Evolutionary conservation across 1,140 invertebrate species (phyloP).

Genomic region (Calliopsis andreniformis): DNA sequence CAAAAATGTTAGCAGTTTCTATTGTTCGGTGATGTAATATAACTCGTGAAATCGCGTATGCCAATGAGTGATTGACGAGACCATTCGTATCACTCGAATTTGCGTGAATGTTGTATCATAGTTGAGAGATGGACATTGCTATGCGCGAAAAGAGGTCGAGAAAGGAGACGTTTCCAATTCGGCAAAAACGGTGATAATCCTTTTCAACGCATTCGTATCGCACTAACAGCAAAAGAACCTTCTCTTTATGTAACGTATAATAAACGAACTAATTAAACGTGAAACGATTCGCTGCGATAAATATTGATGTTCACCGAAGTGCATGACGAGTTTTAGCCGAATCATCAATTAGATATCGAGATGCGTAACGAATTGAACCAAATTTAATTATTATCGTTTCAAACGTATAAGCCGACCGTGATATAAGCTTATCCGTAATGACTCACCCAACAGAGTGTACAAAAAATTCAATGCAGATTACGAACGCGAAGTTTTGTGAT

Average conservation of each 20-base stretch:
- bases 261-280: conserved; percentile 33
- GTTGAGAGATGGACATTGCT: background rate
- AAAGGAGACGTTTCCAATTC: background rate
- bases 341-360: background rate
- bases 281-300: conserved; percentile 44
- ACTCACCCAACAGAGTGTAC: background rate
- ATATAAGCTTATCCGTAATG: background rate
- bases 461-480: background rate
- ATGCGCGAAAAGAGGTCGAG: background rate
- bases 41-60: conserved; percentile 10
- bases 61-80: conserved; percentile 15
- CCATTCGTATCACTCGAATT: conserved; percentile 30
- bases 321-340: background rate
- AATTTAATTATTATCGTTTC: conserved; percentile 11
- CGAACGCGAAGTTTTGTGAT: no score
- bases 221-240: background rate
- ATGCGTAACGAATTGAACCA: background rate
- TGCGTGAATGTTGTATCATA: background rate
- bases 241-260: conserved; percentile 46
- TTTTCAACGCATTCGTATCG: conserved; percentile 5
- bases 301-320: conserved; percentile 13
- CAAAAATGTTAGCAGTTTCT: background rate
- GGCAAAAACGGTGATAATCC: background rate
- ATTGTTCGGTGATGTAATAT: background rate
- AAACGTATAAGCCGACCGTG: background rate